phyloP scores from a whole-genome alignment of 2,797 vertebrate species.

The Spinus olivaceus region DNA sequence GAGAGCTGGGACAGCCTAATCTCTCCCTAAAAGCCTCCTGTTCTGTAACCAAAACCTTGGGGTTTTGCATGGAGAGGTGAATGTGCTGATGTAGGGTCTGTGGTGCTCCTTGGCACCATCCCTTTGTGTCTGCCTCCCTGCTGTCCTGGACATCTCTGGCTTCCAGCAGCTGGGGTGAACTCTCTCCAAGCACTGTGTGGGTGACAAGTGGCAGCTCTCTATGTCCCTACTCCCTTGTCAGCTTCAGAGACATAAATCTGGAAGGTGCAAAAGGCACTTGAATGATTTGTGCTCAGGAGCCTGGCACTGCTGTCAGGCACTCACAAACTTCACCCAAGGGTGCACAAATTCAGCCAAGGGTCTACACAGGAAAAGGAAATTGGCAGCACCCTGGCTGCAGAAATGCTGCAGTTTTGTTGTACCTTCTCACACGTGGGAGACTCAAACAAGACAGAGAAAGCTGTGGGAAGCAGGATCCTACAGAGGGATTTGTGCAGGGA shows the following conservation, averaged over 20 bases:
- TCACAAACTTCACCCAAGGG: fast-evolving
- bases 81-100: fast-evolving
- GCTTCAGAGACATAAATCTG: neutral
- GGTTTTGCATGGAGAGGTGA: fast-evolving
- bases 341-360: neutral
- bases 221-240: fast-evolving
- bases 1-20: conserved; percentile 16
- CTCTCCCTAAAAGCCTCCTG: neutral
- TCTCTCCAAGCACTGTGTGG: neutral
- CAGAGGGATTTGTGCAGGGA: neutral
- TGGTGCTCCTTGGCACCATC: neutral
- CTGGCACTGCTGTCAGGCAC: neutral
- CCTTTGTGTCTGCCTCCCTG: neutral
- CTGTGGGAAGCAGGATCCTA: neutral
- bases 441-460: neutral
- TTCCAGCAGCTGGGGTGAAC: fast-evolving
- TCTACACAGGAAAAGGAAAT: neutral
- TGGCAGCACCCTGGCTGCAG: neutral
- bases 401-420: fast-evolving
- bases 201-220: fast-evolving
- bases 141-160: neutral
- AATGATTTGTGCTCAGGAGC: neutral
- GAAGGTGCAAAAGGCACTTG: neutral
- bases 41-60: neutral
- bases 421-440: fast-evolving